Conservation (phyloP, 2,797 vertebrate species). For the Poeciliopsis turneri region DNA sequence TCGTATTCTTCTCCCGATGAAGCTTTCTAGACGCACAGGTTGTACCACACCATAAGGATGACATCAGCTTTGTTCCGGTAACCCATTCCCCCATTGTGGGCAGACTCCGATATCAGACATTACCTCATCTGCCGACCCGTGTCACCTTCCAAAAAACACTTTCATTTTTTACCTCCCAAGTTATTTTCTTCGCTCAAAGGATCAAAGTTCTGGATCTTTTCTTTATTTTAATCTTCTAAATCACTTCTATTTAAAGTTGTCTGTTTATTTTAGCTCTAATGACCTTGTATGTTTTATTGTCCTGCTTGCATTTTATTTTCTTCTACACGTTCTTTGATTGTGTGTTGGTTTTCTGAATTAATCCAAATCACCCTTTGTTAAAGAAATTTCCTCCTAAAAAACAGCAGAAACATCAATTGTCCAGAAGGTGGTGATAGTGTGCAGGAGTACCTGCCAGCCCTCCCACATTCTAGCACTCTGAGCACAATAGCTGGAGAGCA, state of each 20-base stretch:
- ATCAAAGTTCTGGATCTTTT: background rate
- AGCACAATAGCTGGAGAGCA: constrained; percentile 63
- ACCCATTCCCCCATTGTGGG: constrained; percentile 40
- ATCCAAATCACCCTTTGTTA: constrained; percentile 70
- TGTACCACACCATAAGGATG: constrained; percentile 43
- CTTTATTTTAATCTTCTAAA: background rate
- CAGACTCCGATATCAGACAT: constrained; percentile 68
- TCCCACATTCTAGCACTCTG: constrained; percentile 17
- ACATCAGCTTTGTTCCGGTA: constrained; percentile 75
- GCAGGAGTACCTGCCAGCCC: constrained; percentile 23
- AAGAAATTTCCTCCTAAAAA: constrained; percentile 16
- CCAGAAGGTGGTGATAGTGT: constrained; percentile 65
- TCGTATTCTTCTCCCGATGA: background rate
- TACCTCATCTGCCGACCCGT: constrained; percentile 59
- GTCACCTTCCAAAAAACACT: constrained; percentile 13
- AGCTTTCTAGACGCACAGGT: constrained; percentile 52
- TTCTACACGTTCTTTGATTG: background rate
- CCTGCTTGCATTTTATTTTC: background rate
- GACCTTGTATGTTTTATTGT: background rate
- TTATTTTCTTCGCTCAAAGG: background rate
- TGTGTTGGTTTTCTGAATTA: constrained; percentile 11
- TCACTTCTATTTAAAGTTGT: background rate
- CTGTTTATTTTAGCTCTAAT: background rate
- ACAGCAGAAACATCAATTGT: background rate
- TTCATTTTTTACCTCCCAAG: background rate